Conservation (phyloP, 2,888 invertebrate genomes). For the Nebria brevicollis region DNA sequence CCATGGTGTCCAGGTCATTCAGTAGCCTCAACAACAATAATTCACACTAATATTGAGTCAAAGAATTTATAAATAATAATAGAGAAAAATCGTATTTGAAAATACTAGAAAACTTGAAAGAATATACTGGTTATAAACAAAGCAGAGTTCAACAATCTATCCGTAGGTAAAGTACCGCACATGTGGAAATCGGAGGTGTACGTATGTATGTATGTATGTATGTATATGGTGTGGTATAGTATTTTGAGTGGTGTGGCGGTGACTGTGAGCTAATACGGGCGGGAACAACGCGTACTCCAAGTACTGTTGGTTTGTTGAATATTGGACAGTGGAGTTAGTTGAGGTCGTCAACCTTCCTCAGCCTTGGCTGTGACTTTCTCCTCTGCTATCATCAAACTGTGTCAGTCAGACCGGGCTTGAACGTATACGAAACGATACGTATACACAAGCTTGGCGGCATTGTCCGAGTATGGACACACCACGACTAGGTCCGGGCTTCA, state of each 20-base stretch:
- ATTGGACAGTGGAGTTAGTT: slow-evolving; percentile 50
- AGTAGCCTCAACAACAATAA: too few relatives aligned
- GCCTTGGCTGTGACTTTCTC: slow-evolving; percentile 63
- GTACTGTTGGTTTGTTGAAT: slow-evolving; percentile 58
- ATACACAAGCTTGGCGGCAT: background rate
- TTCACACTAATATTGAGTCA: too few relatives aligned
- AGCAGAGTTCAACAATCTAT: background rate
- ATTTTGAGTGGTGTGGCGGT: background rate
- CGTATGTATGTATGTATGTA: background rate
- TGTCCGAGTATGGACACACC: background rate
- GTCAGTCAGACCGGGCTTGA: slow-evolving; percentile 19
- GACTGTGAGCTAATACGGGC: slow-evolving; percentile 8
- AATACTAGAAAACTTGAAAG: too few relatives aligned
- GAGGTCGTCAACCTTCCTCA: slow-evolving; percentile 60
- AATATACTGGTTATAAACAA: background rate
- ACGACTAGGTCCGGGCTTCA: background rate
- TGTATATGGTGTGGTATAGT: background rate
- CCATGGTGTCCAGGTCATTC: too few relatives aligned
- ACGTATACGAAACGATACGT: slow-evolving; percentile 5
- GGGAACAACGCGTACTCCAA: slow-evolving; percentile 56
- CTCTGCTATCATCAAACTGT: slow-evolving; percentile 52
- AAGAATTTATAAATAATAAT: too few relatives aligned
- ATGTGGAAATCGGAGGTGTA: background rate
- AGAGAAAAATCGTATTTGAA: too few relatives aligned
- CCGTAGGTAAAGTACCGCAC: background rate